Percentiles rank a stretch among this genome's conserved stretches.
Conservation (phyloP, 1,140 invertebrate species). For the Leptinotarsa lineolata region DNA sequence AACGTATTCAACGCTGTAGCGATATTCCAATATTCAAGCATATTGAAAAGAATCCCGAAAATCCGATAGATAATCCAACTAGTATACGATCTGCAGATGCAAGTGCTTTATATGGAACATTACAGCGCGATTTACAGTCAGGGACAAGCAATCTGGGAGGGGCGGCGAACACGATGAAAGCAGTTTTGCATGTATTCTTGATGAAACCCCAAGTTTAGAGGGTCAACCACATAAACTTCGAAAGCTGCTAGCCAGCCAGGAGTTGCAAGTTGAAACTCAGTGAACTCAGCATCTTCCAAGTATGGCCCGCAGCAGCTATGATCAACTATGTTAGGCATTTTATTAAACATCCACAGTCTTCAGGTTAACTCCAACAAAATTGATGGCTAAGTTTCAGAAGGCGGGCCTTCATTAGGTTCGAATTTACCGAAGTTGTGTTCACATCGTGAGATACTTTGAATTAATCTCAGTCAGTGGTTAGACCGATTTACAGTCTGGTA, state of each 20-base stretch:
- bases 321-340: constrained; percentile 55
- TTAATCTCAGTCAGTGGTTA: too few relatives aligned
- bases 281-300: constrained; percentile 45
- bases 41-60: constrained; percentile 35
- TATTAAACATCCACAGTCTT: constrained; percentile 49
- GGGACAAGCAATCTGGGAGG: constrained; percentile 29
- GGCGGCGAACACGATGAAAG: constrained; percentile 41
- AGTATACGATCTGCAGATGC: constrained; percentile 26
- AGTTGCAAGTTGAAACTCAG: constrained; percentile 50
- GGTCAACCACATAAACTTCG: constrained; percentile 57
- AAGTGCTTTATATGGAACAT: constrained; percentile 22
- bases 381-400: constrained; percentile 37
- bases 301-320: constrained; percentile 42
- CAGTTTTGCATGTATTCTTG: constrained; percentile 52
- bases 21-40: constrained; percentile 36
- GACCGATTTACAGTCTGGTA: too few relatives aligned
- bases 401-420: constrained; percentile 26
- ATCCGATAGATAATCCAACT: constrained; percentile 27
- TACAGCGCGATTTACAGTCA: constrained; percentile 34
- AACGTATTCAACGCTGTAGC: constrained; percentile 28
- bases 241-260: constrained; percentile 52
- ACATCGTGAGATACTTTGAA: constrained; percentile 1
- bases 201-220: constrained; percentile 51
- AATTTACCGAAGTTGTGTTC: constrained; percentile 21
- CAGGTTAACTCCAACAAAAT: constrained; percentile 47